phyloP scores from a whole-genome alignment of 2,113 vertebrate species.

The Pteronura brasiliensis region DNA sequence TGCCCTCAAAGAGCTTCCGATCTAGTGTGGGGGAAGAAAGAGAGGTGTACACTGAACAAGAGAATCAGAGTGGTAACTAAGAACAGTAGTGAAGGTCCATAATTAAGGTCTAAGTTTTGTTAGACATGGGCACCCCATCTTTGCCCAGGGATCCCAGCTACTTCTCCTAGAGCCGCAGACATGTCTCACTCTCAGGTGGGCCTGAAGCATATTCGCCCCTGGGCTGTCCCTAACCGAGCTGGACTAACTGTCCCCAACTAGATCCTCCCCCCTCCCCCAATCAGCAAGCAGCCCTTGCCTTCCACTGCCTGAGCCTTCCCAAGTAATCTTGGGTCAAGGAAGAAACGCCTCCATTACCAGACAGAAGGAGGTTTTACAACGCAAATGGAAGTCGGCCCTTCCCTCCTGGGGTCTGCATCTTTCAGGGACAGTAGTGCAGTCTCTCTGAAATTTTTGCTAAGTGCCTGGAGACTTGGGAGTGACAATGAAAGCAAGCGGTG shows the following conservation, averaged over 20 bases:
- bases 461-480: conserved; percentile 52
- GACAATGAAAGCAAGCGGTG: conserved; percentile 58
- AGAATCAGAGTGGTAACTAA: not conserved
- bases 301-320: not conserved
- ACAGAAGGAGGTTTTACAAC: conserved; percentile 35
- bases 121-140: not conserved
- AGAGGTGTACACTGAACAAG: not conserved
- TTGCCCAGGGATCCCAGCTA: not conserved
- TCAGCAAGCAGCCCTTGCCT: not conserved
- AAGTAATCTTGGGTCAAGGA: not conserved
- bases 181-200: not conserved
- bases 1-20: conserved; percentile 6
- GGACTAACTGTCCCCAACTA: not conserved
- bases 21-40: not conserved
- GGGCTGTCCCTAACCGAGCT: not conserved
- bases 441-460: conserved; percentile 63
- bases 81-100: not conserved
- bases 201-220: not conserved
- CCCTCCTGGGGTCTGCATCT: conserved; percentile 24
- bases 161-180: not conserved
- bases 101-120: not conserved
- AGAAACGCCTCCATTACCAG: not conserved
- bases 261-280: not conserved
- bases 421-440: conserved; percentile 7
- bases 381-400: conserved; percentile 13